A percentile compares a stretch with the other conserved stretches of the same genome.
phyloP scores from a whole-genome alignment of 1,140 invertebrate species.

The Armadillidium nasatum region DNA sequence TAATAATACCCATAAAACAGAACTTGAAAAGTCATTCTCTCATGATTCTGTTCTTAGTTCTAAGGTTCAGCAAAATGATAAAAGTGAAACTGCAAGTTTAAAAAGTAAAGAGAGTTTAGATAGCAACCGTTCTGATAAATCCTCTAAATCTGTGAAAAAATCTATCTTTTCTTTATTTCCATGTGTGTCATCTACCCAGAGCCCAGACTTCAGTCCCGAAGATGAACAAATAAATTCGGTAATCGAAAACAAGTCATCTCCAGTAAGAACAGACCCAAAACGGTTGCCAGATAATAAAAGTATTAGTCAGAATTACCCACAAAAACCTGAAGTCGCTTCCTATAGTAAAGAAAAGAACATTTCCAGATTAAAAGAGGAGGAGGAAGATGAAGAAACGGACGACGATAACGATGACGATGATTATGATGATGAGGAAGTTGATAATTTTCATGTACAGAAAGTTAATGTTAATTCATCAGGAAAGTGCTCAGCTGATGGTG shows the following conservation, averaged over 20 bases:
- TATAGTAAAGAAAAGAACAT: neutral
- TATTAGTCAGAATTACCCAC: neutral
- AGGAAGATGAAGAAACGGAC: neutral
- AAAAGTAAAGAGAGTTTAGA: constrained; percentile 4
- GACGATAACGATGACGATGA: neutral
- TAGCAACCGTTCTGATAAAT: neutral
- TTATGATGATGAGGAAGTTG: too few relatives aligned
- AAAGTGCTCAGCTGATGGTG: neutral
- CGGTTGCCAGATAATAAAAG: neutral
- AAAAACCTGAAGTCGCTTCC: neutral
- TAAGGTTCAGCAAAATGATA: neutral
- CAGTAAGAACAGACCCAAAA: neutral
- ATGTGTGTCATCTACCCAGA: neutral
- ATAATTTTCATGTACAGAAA: neutral
- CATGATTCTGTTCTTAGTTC: neutral
- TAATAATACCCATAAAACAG: neutral
- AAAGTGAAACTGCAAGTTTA: constrained; percentile 1
- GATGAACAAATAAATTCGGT: neutral
- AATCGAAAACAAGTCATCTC: neutral
- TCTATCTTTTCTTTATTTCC: neutral
- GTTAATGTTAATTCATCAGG: neutral
- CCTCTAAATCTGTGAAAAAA: neutral
- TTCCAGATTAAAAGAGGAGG: too few relatives aligned
- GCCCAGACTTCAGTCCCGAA: neutral
- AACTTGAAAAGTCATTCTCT: neutral